Evolutionary conservation across 1,140 invertebrate species (phyloP).

Genomic region (Phocides pigmalion): DNA sequence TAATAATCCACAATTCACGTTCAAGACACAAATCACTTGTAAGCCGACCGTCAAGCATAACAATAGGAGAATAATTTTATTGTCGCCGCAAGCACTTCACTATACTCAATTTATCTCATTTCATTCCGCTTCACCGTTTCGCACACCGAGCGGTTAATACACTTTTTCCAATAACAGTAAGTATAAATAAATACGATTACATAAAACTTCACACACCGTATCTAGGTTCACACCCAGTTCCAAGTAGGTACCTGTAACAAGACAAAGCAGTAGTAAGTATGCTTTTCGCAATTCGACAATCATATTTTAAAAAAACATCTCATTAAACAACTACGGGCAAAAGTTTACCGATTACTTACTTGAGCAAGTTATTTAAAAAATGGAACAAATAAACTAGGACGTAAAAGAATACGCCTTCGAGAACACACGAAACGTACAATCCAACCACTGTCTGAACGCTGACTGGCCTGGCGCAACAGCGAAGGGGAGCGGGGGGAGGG

Average conservation of each 20-base stretch:
- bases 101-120: conserved; percentile 55
- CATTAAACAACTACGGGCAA: conserved; percentile 13
- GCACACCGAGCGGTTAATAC: conserved; percentile 20
- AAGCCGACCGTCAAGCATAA: conserved; percentile 56
- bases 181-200: conserved; percentile 69
- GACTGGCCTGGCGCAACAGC: conserved; percentile 71
- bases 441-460: conserved; percentile 57
- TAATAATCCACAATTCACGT: conserved; percentile 65
- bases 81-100: conserved; percentile 62
- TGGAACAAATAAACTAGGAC: conserved; percentile 69
- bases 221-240: conserved; percentile 80
- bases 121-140: conserved; percentile 43
- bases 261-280: conserved; percentile 75
- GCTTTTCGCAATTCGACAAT: conserved; percentile 43
- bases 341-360: conserved; percentile 50
- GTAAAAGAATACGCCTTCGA: conserved; percentile 59
- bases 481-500: conserved; percentile 58
- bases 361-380: conserved; percentile 54
- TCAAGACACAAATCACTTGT: conserved; percentile 72
- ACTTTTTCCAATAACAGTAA: conserved; percentile 55
- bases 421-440: conserved; percentile 44
- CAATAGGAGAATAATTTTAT: conserved; percentile 49
- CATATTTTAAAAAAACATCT: conserved; percentile 29
- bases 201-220: conserved; percentile 79
- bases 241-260: conserved; percentile 81